A percentile compares a stretch with the other conserved stretches of the same genome.
Conservation (phyloP, 2,113 vertebrate genomes). For the Rafetus swinhoei region DNA sequence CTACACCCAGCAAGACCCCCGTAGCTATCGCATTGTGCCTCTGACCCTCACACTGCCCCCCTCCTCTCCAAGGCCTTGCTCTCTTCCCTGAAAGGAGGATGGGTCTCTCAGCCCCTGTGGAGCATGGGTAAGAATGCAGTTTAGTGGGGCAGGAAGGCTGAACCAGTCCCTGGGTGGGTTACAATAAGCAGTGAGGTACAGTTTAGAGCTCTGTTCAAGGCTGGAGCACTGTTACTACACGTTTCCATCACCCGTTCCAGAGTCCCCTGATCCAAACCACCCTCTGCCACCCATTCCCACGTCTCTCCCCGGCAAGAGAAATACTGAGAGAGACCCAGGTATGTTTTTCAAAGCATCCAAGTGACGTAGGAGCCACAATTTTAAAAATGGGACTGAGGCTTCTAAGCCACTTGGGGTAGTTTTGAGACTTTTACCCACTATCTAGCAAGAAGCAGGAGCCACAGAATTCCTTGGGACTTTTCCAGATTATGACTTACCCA, state of each 20-base stretch:
- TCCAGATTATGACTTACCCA: background rate
- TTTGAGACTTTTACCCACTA: background rate
- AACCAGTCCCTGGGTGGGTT: background rate
- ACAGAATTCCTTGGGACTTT: background rate
- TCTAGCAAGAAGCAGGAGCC: background rate
- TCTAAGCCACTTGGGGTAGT: accelerated
- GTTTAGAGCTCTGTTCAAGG: background rate
- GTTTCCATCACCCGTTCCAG: background rate
- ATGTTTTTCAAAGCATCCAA: background rate
- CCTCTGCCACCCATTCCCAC: background rate
- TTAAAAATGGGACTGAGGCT: background rate
- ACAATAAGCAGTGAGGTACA: background rate
- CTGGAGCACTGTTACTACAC: background rate
- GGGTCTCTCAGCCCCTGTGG: background rate
- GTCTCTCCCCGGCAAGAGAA: background rate
- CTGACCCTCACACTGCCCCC: background rate
- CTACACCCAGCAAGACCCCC: background rate
- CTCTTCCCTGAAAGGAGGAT: background rate
- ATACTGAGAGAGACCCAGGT: background rate
- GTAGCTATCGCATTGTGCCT: background rate
- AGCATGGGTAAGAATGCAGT: background rate
- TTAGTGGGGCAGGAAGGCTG: background rate
- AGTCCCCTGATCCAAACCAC: background rate
- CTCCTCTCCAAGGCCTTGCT: background rate
- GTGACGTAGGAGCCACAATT: background rate